Conservation (phyloP, 1,140 invertebrate genomes). For the Bombus terrestris region DNA sequence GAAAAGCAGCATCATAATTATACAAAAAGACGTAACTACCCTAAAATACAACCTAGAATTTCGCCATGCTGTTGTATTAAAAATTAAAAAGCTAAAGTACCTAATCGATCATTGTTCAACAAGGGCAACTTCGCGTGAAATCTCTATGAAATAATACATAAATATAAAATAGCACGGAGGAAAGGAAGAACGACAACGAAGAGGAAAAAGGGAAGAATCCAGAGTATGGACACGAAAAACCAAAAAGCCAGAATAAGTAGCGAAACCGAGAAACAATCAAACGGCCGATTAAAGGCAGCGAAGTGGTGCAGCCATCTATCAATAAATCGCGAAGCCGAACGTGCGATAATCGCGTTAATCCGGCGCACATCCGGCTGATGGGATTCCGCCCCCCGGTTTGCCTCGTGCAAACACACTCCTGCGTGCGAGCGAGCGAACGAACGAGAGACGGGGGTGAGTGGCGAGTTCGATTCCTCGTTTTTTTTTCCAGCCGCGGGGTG, state of each 20-base stretch:
- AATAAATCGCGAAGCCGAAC: conserved; percentile 53
- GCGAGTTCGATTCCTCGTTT: conserved; percentile 43
- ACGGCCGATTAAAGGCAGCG: conserved; percentile 43
- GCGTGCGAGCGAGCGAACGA: conserved; percentile 2
- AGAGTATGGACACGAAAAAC: conserved; percentile 18
- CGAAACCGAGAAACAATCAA: conserved; percentile 45
- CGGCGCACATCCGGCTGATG: conserved; percentile 46
- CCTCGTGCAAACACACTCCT: conserved; percentile 41
- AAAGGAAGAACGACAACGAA: neutral
- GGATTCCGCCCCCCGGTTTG: conserved; percentile 43
- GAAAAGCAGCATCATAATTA: too few relatives aligned
- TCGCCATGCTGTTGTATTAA: too few relatives aligned
- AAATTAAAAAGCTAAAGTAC: too few relatives aligned
- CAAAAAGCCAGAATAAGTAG: conserved; percentile 2
- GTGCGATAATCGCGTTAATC: conserved; percentile 54
- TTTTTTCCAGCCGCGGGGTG: conserved; percentile 11
- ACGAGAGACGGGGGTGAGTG: conserved; percentile 3
- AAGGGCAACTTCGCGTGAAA: too few relatives aligned
- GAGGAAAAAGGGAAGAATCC: neutral
- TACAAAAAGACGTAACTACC: too few relatives aligned
- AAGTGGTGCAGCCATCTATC: conserved; percentile 35
- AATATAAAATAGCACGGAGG: neutral
- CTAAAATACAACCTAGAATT: too few relatives aligned
- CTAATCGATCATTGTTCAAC: too few relatives aligned
- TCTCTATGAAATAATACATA: too few relatives aligned